Base-by-base conservation (phyloP, 2,113 vertebrate species). In the Strix aluco region DNA sequence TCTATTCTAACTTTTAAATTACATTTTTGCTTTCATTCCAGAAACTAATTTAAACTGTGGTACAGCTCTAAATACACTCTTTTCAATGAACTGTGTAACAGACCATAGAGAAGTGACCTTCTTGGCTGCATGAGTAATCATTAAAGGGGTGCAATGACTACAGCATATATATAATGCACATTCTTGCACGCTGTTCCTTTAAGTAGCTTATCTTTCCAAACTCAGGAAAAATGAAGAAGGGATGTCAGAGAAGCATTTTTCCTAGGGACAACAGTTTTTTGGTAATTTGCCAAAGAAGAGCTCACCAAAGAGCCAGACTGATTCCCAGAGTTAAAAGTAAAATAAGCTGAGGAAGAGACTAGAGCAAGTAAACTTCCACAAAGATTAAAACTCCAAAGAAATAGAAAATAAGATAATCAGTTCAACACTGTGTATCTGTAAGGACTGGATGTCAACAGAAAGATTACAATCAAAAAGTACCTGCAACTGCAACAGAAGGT, bases 161-260 rank as follows among this genome's bases (percentile, higher is more conserved):
- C 6, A 47, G 13, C 9, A 2, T 4, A 5, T 27, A 11, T 6
- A 29, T 13, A 27, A 22, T 7, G 6, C 21, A 27, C 5, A 6
- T 42, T 51, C 36, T 36, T 30, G 14, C 51, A 13, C 6, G 34
- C 4, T 22, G 10, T 7, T 86, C 25, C 16, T 74, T 59, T 49
- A 58, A 59, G 61, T 23, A n/a, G 5, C 7, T 49, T 29, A 46
- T 27, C 36, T 62, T 61, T 40, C 67, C 13, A 20, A 34, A 80
- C 13, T 38, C 23, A 17, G 51, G 36, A 46, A 81, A 22, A 69
- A 66, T 2, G 2, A 54, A 59, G 38, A 42, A 6, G 7, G 3
- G 2, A 7, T 54, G 6, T 15, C 36, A 88, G 34, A 78, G 49
- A 44, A 88, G 21, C 16, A 21, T 49, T 73, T 86, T 77, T 74